Evolutionary conservation across 1,140 invertebrate genomes (phyloP), one percentile per base, ranked within the genome.

Genomic region (Oscheius sp.): DNA sequence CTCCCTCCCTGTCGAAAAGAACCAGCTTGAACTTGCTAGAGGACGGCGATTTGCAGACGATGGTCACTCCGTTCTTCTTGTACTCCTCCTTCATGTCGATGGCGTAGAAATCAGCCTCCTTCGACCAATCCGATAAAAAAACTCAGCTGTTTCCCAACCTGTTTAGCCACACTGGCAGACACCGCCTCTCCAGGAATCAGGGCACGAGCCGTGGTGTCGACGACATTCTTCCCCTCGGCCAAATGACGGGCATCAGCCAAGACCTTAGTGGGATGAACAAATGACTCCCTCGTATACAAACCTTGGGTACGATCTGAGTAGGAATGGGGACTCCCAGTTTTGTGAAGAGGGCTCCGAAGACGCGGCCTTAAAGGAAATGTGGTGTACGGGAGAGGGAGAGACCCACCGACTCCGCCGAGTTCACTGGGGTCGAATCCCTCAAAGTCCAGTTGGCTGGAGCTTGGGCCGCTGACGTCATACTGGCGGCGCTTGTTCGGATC

Each of bases 21-120:
- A 84, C 82, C n/a, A 84, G 66, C 66, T 84, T 84, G 72, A 84
- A 84, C 76, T 84, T 84, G 67, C 80, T 83, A 18, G 68, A 80
- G 13, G 84, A 77, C 7, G 68, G 35, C 1, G 82, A 78, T 67
- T 72, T 76, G 70, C 84, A 84, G 20, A 78, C 63, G 38, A 85
- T 82, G n/a, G 80, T 49, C 18, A 85, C 81, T n/a, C 82, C 82
- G 26, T 78, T 52, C 31, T 76, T 55, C 26, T 55, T 29, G 23
- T 38, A 76, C 3, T 82, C 79, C 1, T 73, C 46, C 1, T 36
- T 71, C 77, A 83, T 83, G 18, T 73, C 23, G 46, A 83, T 65
- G 36, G 55, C 45, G 66, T 84, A 84, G 70, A 84, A 84, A 34
- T 75, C 66, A 10, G 80, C 83, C 46, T 84, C 82, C 63, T 83